Evolutionary conservation across 2,888 invertebrate genomes (phyloP).

Genomic region (Nephrocerus scutellatus): DNA sequence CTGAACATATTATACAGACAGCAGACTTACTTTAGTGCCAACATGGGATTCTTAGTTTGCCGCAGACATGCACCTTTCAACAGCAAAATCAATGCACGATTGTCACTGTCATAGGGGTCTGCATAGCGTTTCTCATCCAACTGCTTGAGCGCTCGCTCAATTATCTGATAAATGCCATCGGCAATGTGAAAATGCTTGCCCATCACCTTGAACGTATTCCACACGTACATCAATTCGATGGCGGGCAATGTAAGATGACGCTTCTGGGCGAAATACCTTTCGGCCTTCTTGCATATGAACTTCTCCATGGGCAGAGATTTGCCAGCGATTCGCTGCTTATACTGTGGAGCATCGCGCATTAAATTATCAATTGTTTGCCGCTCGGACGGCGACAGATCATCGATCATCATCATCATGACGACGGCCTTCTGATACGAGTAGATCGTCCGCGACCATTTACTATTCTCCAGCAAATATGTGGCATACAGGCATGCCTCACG

Average conservation of each 20-base stretch:
- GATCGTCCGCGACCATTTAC: conserved; percentile 87
- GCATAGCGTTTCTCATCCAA: conserved; percentile 27
- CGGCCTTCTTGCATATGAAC: conserved; percentile 81
- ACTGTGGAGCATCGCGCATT: conserved; percentile 67
- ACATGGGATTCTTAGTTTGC: conserved; percentile 67
- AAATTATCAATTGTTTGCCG: conserved; percentile 55
- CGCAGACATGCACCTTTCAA: conserved; percentile 78
- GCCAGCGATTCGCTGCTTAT: conserved; percentile 87
- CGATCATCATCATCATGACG: conserved; percentile 66
- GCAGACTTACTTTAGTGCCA: conserved; percentile 64
- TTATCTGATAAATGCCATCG: conserved; percentile 57
- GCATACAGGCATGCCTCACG: conserved; percentile 67
- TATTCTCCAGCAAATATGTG: conserved; percentile 62
- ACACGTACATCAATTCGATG: conserved; percentile 81
- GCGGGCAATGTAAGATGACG: conserved; percentile 71
- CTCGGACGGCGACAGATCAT: conserved; percentile 49
- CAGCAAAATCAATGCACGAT: conserved; percentile 65
- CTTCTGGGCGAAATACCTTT: conserved; percentile 69
- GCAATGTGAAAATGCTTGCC: conserved; percentile 61
- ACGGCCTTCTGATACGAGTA: conserved; percentile 87
- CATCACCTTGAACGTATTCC: conserved; percentile 85
- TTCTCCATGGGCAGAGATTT: conserved; percentile 97
- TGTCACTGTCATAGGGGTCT: conserved; percentile 56
- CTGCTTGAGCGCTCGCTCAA: conserved; percentile 50
- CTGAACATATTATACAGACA: neutral